These are phyloP conservation scores for Pherbina coryleti DNA, from an alignment of 2,888 invertebrate species.

Conservation along the genomic window DNA sequence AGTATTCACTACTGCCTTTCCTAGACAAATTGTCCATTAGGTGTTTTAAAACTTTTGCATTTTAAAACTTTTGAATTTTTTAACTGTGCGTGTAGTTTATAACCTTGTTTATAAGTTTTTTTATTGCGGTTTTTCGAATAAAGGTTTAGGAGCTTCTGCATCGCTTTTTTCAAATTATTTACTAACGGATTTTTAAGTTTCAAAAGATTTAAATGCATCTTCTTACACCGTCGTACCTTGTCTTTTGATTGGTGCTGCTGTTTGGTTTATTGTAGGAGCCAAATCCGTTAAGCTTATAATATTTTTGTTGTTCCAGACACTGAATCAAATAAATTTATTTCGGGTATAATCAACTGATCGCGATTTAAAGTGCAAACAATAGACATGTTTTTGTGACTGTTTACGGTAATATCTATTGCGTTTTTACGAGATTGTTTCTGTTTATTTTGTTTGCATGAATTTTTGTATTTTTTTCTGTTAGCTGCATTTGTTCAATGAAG, in stretches of 20 bases:
- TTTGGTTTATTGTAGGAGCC: background rate
- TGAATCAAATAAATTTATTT: constrained; percentile 60
- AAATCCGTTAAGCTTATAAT: background rate
- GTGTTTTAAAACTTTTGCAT: no score
- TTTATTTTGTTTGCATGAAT: no score
- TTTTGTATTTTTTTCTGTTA: no score
- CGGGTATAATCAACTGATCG: constrained; percentile 47
- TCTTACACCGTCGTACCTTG: background rate
- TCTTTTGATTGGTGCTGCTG: background rate
- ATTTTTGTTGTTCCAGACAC: constrained; percentile 48
- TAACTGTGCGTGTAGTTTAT: no score
- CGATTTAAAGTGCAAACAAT: constrained; percentile 62
- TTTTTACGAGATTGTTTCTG: no score
- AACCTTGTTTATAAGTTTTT: no score
- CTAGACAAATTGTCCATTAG: no score
- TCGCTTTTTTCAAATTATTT: background rate
- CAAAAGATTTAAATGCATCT: background rate
- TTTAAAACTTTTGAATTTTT: no score
- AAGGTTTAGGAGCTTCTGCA: no score
- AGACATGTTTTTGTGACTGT: constrained; percentile 58
- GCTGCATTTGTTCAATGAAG: no score
- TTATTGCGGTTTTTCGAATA: background rate
- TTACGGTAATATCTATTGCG: background rate
- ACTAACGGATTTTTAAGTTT: background rate
- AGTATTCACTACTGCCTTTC: no score